phyloP scores from a whole-genome alignment of 2,888 invertebrate species.

The Diaprepes abbreviatus region DNA sequence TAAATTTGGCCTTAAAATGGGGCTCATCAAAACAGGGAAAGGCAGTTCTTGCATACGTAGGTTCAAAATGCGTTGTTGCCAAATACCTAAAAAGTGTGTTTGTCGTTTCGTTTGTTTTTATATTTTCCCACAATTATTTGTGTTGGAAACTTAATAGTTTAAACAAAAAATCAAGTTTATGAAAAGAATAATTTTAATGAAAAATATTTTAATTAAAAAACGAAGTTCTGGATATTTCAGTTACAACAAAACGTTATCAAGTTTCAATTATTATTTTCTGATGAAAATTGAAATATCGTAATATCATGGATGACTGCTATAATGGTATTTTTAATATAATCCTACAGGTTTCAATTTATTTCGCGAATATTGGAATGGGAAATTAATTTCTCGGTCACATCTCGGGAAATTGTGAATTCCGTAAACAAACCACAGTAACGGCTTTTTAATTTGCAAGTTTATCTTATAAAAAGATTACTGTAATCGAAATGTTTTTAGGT shows the following conservation, averaged over 20 bases:
- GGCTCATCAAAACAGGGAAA: constrained; percentile 91
- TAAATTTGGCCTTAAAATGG: constrained; percentile 84
- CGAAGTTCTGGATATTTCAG: too few species aligned
- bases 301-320: background rate
- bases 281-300: too few species aligned
- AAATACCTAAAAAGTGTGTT: constrained; percentile 79
- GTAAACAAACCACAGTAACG: background rate
- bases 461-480: background rate
- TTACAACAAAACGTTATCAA: too few species aligned
- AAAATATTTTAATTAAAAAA: too few species aligned
- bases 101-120: too few species aligned
- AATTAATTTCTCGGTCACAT: background rate
- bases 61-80: constrained; percentile 87
- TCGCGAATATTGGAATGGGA: background rate
- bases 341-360: background rate
- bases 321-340: background rate
- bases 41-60: constrained; percentile 84
- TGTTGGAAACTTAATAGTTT: too few species aligned
- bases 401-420: background rate
- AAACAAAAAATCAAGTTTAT: too few species aligned
- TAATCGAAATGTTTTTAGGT: too few species aligned
- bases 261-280: too few species aligned
- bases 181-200: too few species aligned
- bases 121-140: too few species aligned
- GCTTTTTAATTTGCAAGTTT: background rate